Base-by-base conservation (phyloP, 2,888 invertebrate species). In the Latrodectus hesperus region DNA sequence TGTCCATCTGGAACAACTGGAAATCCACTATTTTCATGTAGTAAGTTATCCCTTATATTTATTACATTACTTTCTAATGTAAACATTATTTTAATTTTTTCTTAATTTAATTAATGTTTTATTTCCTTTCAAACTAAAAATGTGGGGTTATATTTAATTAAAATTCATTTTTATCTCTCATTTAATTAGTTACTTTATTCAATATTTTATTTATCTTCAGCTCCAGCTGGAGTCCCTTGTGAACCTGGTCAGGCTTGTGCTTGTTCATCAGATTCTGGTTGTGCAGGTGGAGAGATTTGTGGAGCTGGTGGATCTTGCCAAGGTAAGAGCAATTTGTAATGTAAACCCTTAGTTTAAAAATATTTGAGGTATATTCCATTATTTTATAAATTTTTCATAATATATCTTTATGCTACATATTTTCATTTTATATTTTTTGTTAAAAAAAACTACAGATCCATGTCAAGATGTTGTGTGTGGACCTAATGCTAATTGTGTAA, bases 1-100 rank as follows among this genome's bases (percentile, higher is more conserved):
- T 98, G 98, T 91, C 95, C 96, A 91, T 95, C 96, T 89, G 95
- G 95, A 75, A 96, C 95, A 91, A 95, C 95, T 85, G 97, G 97
- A 74, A 97, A 98, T 94, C 97, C 98, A 0, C 97, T 88, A 9
- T 90, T 89, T 74, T 88, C 89, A 16, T 90, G 90, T 78, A 89
- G 89, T 89, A 82, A 84, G 89, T 89, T 52, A 38, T 38, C 38
- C 4, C 38, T 1, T 38, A 1, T 38, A 22, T 38, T 38, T 6
- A 38, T 1, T 38, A 38, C 1, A 38, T 38, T 6, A 6, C 38
- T 6, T 38, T 38, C 38, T 4, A 38, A 38, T 38, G 0, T 38
- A 38, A 38, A 38, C 38, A 38, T 68, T 11, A 11, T 17, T 17
- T 17, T 17, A 68, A 17, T 12, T 64, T 12, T 64, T 9, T 9